Percentiles rank a stretch among this genome's conserved stretches.
These are phyloP conservation scores for Sicus ferrugineus DNA, from an alignment of 2,888 invertebrate species.

Conservation along the genomic window DNA sequence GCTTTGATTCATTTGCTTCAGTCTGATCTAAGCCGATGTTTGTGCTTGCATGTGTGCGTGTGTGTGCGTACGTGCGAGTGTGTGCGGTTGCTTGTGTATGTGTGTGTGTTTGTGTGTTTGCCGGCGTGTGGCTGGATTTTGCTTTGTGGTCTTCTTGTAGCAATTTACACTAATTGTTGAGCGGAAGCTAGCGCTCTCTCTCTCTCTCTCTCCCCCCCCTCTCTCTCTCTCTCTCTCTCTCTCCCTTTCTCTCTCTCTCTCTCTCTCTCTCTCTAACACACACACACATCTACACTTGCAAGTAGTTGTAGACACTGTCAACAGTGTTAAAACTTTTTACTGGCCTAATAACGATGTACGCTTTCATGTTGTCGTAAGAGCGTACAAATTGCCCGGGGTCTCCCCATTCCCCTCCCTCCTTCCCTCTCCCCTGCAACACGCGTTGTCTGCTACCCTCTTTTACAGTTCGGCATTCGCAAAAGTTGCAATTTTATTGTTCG, in stretches of 20 bases:
- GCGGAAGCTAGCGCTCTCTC: constrained; percentile 5
- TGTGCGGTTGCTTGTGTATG: neutral
- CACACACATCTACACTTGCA: neutral
- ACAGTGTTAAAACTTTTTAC: neutral
- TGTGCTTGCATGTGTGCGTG: neutral
- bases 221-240: neutral
- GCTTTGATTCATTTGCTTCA: constrained; percentile 20
- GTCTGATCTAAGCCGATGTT: neutral
- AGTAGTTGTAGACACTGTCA: neutral
- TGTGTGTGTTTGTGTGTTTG: neutral
- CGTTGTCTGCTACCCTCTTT: too few relatives aligned
- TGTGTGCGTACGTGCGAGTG: neutral
- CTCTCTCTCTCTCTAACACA: neutral
- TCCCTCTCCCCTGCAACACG: too few relatives aligned
- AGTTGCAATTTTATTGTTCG: neutral
- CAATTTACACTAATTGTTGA: constrained; percentile 35
- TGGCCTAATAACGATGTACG: constrained; percentile 5
- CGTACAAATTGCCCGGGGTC: constrained; percentile 14
- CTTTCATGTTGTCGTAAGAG: constrained; percentile 24
- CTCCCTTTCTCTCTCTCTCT: neutral
- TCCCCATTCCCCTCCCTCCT: neutral
- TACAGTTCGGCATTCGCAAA: too few relatives aligned
- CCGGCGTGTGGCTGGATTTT: constrained; percentile 13
- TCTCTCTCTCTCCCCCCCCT: neutral
- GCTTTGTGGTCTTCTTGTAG: constrained; percentile 32